phyloP scores from a whole-genome alignment of 2,797 vertebrate species.

The Prunella strophiata region DNA sequence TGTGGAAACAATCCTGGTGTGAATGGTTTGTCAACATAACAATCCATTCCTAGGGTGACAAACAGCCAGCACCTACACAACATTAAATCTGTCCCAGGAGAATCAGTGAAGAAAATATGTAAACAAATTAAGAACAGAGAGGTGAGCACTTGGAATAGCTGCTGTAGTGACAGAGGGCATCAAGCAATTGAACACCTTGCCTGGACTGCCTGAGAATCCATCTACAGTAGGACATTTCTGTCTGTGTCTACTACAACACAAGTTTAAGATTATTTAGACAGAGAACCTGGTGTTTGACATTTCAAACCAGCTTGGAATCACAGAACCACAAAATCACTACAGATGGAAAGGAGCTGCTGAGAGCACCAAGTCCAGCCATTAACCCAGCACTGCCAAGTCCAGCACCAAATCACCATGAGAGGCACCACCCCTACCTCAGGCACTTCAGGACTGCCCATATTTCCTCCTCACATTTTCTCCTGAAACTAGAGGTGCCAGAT shows the following conservation, averaged over 20 bases:
- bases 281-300: not conserved
- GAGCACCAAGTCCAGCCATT: not conserved
- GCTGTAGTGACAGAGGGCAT: not conserved
- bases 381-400: not conserved
- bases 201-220: not conserved
- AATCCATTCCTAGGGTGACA: not conserved
- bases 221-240: not conserved
- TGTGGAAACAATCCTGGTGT: not conserved
- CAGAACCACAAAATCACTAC: not conserved
- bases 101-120: not conserved
- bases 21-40: not conserved
- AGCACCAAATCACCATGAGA: fast-evolving
- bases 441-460: not conserved
- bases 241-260: not conserved
- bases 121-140: not conserved
- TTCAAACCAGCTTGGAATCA: not conserved
- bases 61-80: not conserved
- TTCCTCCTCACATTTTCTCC: not conserved
- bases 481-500: not conserved
- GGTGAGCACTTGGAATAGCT: not conserved
- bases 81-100: not conserved
- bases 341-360: not conserved
- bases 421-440: not conserved
- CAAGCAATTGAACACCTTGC: not conserved
- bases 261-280: not conserved